Conservation (phyloP, 1,140 invertebrate species). For the Proales similis region DNA sequence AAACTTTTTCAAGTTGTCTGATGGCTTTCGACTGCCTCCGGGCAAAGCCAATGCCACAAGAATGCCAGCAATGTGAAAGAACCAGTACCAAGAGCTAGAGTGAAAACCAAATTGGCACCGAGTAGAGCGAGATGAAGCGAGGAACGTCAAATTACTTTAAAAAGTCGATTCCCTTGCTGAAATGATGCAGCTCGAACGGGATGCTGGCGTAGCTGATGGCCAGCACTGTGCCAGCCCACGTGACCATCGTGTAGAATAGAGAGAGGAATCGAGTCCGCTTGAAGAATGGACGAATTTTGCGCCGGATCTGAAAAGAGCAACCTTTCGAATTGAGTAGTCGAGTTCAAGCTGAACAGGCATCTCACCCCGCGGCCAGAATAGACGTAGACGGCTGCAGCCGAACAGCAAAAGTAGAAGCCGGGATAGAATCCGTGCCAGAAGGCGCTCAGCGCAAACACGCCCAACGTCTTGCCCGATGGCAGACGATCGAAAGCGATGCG, state of each 20-base stretch:
- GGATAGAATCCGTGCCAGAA: conserved; percentile 94
- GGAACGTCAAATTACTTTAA: conserved; percentile 33
- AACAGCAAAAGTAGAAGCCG: conserved; percentile 91
- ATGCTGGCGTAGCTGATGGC: conserved; percentile 5
- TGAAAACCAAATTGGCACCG: conserved; percentile 21
- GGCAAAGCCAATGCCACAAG: not conserved
- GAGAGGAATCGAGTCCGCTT: not conserved
- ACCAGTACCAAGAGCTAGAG: conserved; percentile 32
- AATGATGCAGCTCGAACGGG: conserved; percentile 29
- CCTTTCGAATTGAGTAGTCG: not conserved
- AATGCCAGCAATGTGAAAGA: not conserved
- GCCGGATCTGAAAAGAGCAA: conserved; percentile 1
- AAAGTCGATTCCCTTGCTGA: conserved; percentile 10
- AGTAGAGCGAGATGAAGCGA: too few relatives aligned
- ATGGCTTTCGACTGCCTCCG: too few relatives aligned
- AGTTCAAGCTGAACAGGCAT: not conserved
- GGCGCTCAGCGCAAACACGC: conserved; percentile 79
- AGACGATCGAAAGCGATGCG: conserved; percentile 75
- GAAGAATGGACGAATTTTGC: conserved; percentile 3
- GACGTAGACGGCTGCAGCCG: conserved; percentile 64
- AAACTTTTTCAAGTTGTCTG: too few relatives aligned
- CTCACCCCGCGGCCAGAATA: conserved; percentile 5
- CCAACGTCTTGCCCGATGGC: conserved; percentile 52
- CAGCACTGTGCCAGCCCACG: not conserved
- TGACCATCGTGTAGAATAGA: not conserved